These are phyloP conservation scores for Mythimna pallens DNA, from an alignment of 2,888 invertebrate species.

Conservation along the genomic window DNA sequence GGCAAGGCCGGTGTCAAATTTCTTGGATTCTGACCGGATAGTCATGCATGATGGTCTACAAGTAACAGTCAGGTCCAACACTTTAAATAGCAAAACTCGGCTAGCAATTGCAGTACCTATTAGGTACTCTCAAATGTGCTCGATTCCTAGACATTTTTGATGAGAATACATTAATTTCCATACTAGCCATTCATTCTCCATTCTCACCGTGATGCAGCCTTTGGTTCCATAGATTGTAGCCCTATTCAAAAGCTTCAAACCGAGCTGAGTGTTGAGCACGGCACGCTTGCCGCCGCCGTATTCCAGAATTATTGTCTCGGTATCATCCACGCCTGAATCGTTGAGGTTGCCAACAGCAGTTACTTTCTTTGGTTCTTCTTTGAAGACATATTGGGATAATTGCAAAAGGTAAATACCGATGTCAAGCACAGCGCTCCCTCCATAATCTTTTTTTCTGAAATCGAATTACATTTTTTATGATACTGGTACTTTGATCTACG, in stretches of 20 bases:
- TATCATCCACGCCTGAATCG: constrained; percentile 93
- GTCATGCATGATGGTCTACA: too few species aligned
- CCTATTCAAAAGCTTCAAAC: constrained; percentile 89
- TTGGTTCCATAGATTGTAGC: constrained; percentile 92
- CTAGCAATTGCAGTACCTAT: too few species aligned
- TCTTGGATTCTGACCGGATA: too few species aligned
- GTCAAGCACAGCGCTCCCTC: constrained; percentile 95
- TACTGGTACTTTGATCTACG: neutral
- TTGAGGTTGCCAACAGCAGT: constrained; percentile 93
- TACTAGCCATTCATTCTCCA: neutral
- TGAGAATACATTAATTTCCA: neutral
- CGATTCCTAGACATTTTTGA: too few species aligned
- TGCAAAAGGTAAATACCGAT: constrained; percentile 95
- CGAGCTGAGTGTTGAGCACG: constrained; percentile 89
- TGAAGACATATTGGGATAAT: constrained; percentile 93
- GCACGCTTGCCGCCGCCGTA: constrained; percentile 92
- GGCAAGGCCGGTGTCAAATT: too few species aligned
- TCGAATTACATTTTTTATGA: too few species aligned
- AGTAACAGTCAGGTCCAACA: too few species aligned
- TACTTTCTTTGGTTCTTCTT: constrained; percentile 93
- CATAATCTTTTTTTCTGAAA: constrained; percentile 92
- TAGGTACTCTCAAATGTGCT: too few species aligned
- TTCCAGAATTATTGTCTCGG: constrained; percentile 91
- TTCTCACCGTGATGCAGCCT: constrained; percentile 90
- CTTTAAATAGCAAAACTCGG: too few species aligned